Conservation (phyloP, 2,797 vertebrate genomes). For the Myotis daubentonii region DNA sequence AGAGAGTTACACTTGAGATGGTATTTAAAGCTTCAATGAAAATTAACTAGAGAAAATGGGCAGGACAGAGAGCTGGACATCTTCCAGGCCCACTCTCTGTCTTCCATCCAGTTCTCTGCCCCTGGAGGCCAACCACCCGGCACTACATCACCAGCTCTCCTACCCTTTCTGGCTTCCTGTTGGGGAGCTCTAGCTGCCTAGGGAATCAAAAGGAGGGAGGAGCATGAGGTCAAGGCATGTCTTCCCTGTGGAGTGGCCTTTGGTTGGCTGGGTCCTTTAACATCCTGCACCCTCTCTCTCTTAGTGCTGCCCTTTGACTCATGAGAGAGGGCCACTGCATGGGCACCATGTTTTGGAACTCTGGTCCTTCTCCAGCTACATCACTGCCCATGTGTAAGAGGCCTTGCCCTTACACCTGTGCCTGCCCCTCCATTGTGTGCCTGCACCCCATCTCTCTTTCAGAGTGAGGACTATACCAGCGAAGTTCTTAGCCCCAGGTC, state of each 20-base stretch:
- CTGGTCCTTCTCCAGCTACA: not conserved
- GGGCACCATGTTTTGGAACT: not conserved
- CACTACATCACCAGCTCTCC: rapidly evolving
- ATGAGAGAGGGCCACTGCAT: not conserved
- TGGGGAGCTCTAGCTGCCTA: not conserved
- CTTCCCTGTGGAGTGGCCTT: not conserved
- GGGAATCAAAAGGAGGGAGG: not conserved
- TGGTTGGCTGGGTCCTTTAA: not conserved
- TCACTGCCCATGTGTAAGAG: not conserved
- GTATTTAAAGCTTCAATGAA: not conserved
- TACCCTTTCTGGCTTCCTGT: not conserved
- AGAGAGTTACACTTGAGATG: not conserved
- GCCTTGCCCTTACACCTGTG: not conserved
- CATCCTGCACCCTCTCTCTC: not conserved
- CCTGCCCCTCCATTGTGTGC: not conserved
- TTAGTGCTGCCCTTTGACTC: not conserved
- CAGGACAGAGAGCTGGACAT: not conserved
- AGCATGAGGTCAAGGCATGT: not conserved
- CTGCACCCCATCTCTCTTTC: not conserved
- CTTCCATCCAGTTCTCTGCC: not conserved
- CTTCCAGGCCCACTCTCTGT: not conserved
- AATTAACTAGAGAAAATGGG: not conserved
- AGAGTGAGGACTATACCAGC: not conserved
- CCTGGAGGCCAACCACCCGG: not conserved
- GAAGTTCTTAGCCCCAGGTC: not conserved